Evolutionary conservation across 2,888 invertebrate species (phyloP).

Genomic region (Tyria jacobaeae): DNA sequence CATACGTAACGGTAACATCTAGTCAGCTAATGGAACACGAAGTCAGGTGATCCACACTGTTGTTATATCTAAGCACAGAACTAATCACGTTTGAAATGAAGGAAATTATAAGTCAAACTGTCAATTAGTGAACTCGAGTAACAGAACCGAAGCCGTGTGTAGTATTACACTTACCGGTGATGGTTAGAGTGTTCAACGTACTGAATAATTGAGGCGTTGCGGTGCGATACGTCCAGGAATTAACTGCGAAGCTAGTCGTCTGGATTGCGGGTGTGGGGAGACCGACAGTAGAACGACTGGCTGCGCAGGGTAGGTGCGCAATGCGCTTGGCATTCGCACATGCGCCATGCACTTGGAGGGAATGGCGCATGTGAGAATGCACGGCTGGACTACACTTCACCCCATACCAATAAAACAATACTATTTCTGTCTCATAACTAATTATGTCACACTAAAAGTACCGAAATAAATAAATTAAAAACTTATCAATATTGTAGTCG

Average conservation of each 20-base stretch:
- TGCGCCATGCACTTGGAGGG: slow-evolving; percentile 56
- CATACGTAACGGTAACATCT: slow-evolving; percentile 80
- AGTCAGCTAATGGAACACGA: slow-evolving; percentile 69
- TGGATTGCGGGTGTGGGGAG: slow-evolving; percentile 60
- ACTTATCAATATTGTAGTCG: not conserved
- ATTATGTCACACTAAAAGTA: not conserved
- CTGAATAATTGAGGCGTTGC: slow-evolving; percentile 54
- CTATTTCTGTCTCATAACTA: not conserved
- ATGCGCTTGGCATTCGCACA: slow-evolving; percentile 50
- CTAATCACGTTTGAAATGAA: slow-evolving; percentile 61
- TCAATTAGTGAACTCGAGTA: slow-evolving; percentile 53
- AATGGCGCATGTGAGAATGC: no score
- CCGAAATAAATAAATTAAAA: not conserved
- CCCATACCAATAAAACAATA: slow-evolving; percentile 22
- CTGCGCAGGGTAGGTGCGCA: slow-evolving; percentile 52
- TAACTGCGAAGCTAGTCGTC: slow-evolving; percentile 57
- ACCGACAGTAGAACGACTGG: slow-evolving; percentile 40
- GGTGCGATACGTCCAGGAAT: slow-evolving; percentile 55
- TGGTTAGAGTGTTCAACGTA: slow-evolving; percentile 60
- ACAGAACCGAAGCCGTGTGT: slow-evolving; percentile 34
- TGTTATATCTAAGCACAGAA: slow-evolving; percentile 72
- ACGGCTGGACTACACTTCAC: slow-evolving; percentile 59
- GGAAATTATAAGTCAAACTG: slow-evolving; percentile 51
- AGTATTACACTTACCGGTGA: slow-evolving; percentile 71
- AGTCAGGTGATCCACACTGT: slow-evolving; percentile 62